These are phyloP conservation scores for Muricea muricata DNA, from an alignment of 92 coral and sea anemone genomes.

Conservation along the genomic window DNA sequence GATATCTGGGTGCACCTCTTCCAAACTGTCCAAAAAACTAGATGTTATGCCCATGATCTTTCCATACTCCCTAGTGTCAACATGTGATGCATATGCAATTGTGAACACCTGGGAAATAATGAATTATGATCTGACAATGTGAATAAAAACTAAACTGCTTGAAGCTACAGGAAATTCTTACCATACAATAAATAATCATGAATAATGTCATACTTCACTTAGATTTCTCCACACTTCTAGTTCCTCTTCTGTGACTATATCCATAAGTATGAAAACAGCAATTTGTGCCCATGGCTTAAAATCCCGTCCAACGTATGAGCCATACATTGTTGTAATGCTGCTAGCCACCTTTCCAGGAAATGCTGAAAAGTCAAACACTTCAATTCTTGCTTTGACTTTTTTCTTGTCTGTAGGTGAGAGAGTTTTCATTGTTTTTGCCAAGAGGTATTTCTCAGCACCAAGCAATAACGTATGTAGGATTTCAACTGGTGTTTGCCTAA, in stretches of 20 bases:
- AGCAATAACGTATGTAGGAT: slow-evolving; percentile 1
- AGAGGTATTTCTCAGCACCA: slow-evolving; percentile 11
- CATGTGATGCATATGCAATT: neutral
- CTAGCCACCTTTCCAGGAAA: neutral
- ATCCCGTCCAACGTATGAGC: slow-evolving; percentile 11
- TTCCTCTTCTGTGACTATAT: neutral
- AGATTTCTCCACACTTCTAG: slow-evolving; percentile 6
- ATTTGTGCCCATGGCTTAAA: slow-evolving; percentile 26
- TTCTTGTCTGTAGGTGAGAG: neutral
- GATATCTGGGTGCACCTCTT: neutral
- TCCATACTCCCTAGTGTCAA: neutral
- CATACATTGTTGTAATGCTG: neutral
- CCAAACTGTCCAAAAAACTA: neutral
- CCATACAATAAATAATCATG: too few species aligned
- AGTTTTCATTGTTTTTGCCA: neutral
- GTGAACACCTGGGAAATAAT: neutral
- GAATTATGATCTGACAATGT: neutral
- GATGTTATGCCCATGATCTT: neutral
- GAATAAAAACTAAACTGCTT: too few species aligned
- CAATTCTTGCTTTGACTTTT: neutral
- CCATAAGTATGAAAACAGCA: slow-evolving; percentile 3
- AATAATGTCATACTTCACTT: neutral
- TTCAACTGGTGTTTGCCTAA: slow-evolving; percentile 23
- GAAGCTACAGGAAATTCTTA: too few species aligned
- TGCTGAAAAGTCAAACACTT: neutral